Conservation (phyloP, 2,113 vertebrate genomes). For the Henicopernis longicauda region DNA sequence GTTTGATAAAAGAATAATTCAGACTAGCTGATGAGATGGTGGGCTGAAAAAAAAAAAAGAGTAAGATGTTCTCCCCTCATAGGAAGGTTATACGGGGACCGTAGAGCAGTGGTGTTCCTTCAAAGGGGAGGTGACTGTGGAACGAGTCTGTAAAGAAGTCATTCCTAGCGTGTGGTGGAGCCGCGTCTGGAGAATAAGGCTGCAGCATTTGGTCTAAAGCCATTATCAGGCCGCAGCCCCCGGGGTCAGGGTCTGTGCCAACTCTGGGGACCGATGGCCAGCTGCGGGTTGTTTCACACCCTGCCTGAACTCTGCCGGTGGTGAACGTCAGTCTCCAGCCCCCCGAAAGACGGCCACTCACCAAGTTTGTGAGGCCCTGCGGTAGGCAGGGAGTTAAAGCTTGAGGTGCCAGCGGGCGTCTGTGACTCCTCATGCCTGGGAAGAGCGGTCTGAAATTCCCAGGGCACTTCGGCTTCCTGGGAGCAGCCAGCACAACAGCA, state of each 20-base stretch:
- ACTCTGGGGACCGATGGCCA: not conserved
- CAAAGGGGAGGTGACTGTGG: not conserved
- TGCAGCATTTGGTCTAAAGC: not conserved
- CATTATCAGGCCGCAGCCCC: not conserved
- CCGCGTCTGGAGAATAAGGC: not conserved
- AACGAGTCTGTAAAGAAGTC: not conserved
- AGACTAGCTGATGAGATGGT: not conserved
- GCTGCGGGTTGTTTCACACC: not conserved
- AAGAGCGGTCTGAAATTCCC: not conserved
- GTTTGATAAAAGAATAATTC: not conserved
- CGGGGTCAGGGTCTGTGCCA: not conserved
- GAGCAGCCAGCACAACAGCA: not conserved
- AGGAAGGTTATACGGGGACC: not conserved
- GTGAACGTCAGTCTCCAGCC: not conserved
- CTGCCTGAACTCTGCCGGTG: not conserved
- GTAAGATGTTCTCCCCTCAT: not conserved
- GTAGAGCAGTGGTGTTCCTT: not conserved
- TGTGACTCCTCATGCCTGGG: accelerated
- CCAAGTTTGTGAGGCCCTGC: not conserved
- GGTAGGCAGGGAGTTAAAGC: accelerated
- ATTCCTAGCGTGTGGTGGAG: not conserved
- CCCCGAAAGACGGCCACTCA: not conserved
- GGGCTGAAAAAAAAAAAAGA: not conserved
- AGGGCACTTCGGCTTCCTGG: not conserved
- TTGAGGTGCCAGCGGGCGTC: accelerated